Base-by-base conservation (phyloP, 1,140 invertebrate species). In the Hyles vespertilio region DNA sequence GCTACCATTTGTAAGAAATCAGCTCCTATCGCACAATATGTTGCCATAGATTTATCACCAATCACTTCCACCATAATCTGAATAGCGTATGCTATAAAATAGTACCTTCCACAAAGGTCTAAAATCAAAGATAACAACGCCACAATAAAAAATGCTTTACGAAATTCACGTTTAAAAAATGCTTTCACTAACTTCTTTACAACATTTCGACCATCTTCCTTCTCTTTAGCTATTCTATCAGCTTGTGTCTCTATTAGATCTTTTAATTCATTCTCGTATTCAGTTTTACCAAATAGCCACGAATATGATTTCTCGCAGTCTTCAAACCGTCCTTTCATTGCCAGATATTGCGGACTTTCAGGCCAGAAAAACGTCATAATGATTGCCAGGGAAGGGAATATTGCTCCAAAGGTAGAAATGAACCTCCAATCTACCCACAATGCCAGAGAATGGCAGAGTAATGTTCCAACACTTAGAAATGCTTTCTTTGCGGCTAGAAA, bases 301-400 rank as follows among this genome's bases (percentile, higher is more conserved):
- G 61, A 48, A 48, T 66, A 69, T 5, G 60, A 53, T 48, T 61
- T 60, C 11, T 62, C 44, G 11, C 65, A 66, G 55, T 74, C 65
- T 5, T 67, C 55, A 40, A 69, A 75, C 5, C 65, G 51, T 10
- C 69, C 76, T 32, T 66, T 72, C 44, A 67, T 55, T 0, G 76
- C 76, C 3, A 70, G 64, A 52, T 60, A 81, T 0, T 66, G 61
- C n/a, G 78, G 78, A 45, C 72, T 79, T 48, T 81, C 78, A 1
- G 70, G 70, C 64, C 74, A 75, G 43, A 72, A 52, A 0, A 61
- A 54, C 1, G 64, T 65, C 9, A 74, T 11, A 9, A 77, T 58
- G 7, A 70, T 57, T 32, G 69, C 54, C 8, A 70, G 3, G 9
- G 58, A 48, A 8, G 63, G 54, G 1, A 69, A 59, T 2, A 67